phyloP scores from a whole-genome alignment of 2,113 vertebrate species.

The Tympanuchus pallidicinctus region DNA sequence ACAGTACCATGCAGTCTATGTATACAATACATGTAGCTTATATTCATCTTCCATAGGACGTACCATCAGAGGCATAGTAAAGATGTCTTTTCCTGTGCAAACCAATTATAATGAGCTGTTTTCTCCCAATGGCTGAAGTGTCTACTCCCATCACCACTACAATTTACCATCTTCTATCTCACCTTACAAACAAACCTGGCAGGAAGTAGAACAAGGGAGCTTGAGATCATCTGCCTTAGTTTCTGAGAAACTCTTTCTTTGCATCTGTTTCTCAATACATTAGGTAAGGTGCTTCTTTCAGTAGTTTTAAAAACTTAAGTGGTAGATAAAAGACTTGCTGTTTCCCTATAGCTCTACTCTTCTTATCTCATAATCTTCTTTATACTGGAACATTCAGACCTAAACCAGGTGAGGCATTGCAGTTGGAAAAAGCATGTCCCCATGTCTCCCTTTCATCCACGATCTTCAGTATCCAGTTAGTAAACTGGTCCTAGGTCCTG shows the following conservation, averaged over 20 bases:
- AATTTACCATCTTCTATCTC: no score
- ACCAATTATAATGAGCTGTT: neutral
- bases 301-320: neutral
- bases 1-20: no score
- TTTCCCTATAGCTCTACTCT: neutral
- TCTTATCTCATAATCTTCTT: neutral
- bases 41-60: neutral
- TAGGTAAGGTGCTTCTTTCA: neutral
- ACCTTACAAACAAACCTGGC: neutral
- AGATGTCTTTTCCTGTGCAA: neutral
- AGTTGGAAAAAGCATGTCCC: neutral
- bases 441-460: neutral
- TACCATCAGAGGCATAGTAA: rapidly evolving
- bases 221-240: neutral
- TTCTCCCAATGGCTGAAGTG: neutral
- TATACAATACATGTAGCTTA: neutral
- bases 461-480: neutral
- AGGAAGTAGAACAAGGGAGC: rapidly evolving
- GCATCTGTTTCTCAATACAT: neutral
- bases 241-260: neutral
- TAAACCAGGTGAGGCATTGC: neutral
- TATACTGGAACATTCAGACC: neutral
- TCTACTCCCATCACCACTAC: neutral
- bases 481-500: neutral
- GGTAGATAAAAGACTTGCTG: neutral